Base-by-base conservation (phyloP, 2,113 vertebrate genomes). In the Aldabrachelys gigantea region DNA sequence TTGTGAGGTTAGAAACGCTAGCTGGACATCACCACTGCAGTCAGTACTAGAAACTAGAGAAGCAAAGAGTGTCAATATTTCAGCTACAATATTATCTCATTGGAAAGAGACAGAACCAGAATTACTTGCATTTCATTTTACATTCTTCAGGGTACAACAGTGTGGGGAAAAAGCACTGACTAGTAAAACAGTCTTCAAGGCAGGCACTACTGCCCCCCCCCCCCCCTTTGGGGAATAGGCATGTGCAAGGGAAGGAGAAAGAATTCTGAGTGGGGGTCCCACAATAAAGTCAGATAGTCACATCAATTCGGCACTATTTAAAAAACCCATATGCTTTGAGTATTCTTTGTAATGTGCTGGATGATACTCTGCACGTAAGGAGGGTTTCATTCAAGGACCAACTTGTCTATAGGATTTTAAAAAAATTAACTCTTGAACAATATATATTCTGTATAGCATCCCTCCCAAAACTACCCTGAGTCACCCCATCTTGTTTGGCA, bases 251-350 rank as follows among this genome's bases (percentile, higher is more conserved):
- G 75, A 44, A 10, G 12, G 24, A 11, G 17, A 53, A 31, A 80
- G 13, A 29, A 53, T 81, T 90, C 84, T 85, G 93, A 97, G 84
- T 75, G 62, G 22, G 35, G 17, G 27, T 54, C 59, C 50, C 72
- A 13, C 80, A 56, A 29, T 31, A 44, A 90, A 91, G 65, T 38
- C 79, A n/a, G 2, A 85, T 49, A 81, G 86, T 78, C 86, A 85
- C 41, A 85, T 72, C 76, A 81, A 56, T 80, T 59, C 4, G 50
- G 79, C 49, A 53, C 50, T 29, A 50, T 53, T 80, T 53, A 52
- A 52, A 80, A n/a, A n/a, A 31, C 50, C 79, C 49, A 11, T 5
- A 80, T 21, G 17, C 10, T 53, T 22, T 35, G 31, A 31, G 10
- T 22, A 12, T 52, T 52, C 50, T 21, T 50, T n/a, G 29, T 21